Conservation (phyloP, 1,140 invertebrate species). For the Brachystomella parvula region DNA sequence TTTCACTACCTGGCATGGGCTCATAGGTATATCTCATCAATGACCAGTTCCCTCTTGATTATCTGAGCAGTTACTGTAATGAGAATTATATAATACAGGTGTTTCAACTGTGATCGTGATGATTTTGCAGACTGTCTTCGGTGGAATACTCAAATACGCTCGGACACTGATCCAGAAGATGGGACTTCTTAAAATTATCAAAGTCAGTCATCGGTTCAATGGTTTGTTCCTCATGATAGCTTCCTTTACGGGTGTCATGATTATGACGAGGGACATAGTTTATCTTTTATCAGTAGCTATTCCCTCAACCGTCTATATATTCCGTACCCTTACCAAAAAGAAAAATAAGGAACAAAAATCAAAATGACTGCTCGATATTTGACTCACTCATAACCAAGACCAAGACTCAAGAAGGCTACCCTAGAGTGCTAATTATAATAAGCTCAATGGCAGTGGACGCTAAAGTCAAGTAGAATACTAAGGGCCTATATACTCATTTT, state of each 20-base stretch:
- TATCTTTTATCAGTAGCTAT: not conserved
- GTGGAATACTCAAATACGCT: not conserved
- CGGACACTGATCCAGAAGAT: not conserved
- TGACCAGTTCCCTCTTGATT: not conserved
- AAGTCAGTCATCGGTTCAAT: not conserved
- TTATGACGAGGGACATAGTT: not conserved
- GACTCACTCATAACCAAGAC: not conserved
- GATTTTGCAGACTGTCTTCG: not conserved
- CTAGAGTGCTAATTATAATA: not conserved
- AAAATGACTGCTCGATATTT: not conserved
- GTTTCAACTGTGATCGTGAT: not conserved
- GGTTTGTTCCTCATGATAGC: not conserved
- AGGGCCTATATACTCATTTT: not conserved
- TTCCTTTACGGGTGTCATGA: not conserved
- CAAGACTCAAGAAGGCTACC: not conserved
- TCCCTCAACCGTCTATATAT: not conserved
- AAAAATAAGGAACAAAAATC: not conserved
- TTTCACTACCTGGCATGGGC: constrained; percentile 6
- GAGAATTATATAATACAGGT: not conserved
- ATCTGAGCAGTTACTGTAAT: not conserved
- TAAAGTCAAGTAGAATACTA: not conserved
- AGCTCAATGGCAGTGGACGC: not conserved
- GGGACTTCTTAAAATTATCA: not conserved
- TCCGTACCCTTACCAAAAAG: not conserved
- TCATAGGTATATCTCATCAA: not conserved